Evolutionary conservation across 1,140 invertebrate species (phyloP).

Genomic region (Brachionus koreanus): DNA sequence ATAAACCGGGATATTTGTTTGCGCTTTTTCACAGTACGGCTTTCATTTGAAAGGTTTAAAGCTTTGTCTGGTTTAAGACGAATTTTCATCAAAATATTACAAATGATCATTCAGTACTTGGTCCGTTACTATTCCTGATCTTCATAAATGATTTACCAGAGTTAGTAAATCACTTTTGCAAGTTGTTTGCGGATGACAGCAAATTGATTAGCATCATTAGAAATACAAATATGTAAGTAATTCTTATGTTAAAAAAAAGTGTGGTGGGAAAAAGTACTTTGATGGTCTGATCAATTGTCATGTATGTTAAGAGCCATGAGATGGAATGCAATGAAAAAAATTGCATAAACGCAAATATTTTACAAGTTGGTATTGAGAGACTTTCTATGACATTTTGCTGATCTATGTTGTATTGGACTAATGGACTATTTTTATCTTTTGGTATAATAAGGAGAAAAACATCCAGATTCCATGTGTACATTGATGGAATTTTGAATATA

Average conservation of each 20-base stretch:
- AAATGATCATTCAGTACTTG: conserved; percentile 33
- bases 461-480: conserved; percentile 31
- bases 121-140: no score
- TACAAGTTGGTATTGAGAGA: conserved; percentile 11
- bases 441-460: background rate
- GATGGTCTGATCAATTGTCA: background rate
- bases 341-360: conserved; percentile 26
- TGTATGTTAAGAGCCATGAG: conserved; percentile 3
- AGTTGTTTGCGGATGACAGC: no score
- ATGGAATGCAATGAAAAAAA: conserved; percentile 15
- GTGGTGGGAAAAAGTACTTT: background rate
- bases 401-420: background rate
- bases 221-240: background rate
- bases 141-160: no score
- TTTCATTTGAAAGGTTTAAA: background rate
- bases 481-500: background rate
- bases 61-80: background rate
- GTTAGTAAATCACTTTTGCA: no score
- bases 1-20: conserved; percentile 3
- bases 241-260: background rate
- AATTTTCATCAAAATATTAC: conserved; percentile 27
- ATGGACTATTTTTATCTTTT: background rate
- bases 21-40: background rate
- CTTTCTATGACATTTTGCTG: conserved; percentile 17
- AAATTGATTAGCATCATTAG: no score